Base-by-base conservation (phyloP, 37 sponge, comb jelly and placozoan species). In the Geodia barretti region DNA sequence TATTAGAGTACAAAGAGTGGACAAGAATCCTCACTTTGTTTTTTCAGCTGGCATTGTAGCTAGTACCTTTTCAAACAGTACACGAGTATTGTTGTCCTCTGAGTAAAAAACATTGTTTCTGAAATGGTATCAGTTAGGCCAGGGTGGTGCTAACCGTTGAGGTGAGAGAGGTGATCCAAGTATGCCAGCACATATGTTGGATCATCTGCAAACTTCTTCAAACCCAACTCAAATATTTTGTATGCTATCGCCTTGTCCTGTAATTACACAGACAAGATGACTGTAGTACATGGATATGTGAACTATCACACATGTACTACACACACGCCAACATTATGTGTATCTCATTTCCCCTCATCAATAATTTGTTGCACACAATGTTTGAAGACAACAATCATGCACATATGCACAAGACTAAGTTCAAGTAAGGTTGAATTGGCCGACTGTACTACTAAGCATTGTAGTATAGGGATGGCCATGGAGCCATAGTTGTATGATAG, bases 41-140 rank as follows among this genome's bases (percentile, higher is more conserved):
- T 93, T 78, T 0, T 96, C 97, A 9, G 58, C 21, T 14, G 88
- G 79, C 36, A 96, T 43, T 8, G 85, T 65, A 36, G 83, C 65
- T 0, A 98, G 66, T 21, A 90, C 91, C 28, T 90, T 87, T 59
- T 98, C 94, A 79, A 95, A 98, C 34, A 98, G 77, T 1, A 95
- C 95, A 63, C 98, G 81, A 29, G 98, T 95, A 38, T 95, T 97
- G 77, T 97, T 97, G 65, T 97, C 98, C 72, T 97, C 98, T 97
- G 73, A 34, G 74, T 9, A 43, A 28, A 31, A 59, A 60, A 59
- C n/a, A n/a, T n/a, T n/a, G n/a, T n/a, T n/a, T n/a, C n/a, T n/a
- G 62, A 19, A 23, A 19, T 60, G 19, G 62, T 23, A 23, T 23
- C 62, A 31, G 62, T 60, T 19, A 23, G n/a, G n/a, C n/a, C 29